A percentile compares a stretch with the other conserved stretches of the same genome.
Evolutionary conservation across 2,888 invertebrate species (phyloP).

Genomic region (Dusona sp.): DNA sequence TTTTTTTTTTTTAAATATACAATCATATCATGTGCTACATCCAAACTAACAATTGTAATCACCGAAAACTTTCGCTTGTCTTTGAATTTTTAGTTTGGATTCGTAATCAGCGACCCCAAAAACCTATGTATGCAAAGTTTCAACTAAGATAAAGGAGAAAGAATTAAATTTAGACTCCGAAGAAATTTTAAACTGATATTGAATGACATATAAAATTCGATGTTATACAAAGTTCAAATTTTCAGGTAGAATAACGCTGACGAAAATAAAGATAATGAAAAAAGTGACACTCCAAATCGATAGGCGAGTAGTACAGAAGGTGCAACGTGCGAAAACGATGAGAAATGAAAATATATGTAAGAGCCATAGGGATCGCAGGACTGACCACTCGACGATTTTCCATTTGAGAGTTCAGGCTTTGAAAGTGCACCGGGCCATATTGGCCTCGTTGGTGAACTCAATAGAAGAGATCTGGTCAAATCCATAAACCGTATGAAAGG

Average conservation of each 20-base stretch:
- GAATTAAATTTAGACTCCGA: not conserved
- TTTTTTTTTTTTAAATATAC: no score
- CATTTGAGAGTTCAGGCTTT: constrained; percentile 66
- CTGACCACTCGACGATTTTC: constrained; percentile 65
- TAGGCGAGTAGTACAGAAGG: constrained; percentile 13
- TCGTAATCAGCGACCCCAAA: no score
- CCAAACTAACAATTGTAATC: no score
- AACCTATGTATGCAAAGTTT: no score
- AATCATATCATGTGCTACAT: no score
- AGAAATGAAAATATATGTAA: constrained; percentile 66
- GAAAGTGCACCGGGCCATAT: constrained; percentile 45
- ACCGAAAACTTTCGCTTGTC: no score
- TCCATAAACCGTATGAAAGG: constrained; percentile 68
- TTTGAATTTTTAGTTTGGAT: no score
- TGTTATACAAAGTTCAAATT: not conserved
- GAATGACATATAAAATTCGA: no score
- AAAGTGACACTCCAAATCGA: not conserved
- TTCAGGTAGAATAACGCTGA: not conserved
- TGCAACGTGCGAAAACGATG: constrained; percentile 32
- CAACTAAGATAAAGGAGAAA: not conserved
- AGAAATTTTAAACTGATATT: no score
- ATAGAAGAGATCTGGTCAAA: constrained; percentile 64
- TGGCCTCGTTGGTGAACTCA: constrained; percentile 67
- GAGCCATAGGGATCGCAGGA: constrained; percentile 42
- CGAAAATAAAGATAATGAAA: not conserved